Conservation (phyloP, 2,113 vertebrate species). For the Tenrec ecaudatus region DNA sequence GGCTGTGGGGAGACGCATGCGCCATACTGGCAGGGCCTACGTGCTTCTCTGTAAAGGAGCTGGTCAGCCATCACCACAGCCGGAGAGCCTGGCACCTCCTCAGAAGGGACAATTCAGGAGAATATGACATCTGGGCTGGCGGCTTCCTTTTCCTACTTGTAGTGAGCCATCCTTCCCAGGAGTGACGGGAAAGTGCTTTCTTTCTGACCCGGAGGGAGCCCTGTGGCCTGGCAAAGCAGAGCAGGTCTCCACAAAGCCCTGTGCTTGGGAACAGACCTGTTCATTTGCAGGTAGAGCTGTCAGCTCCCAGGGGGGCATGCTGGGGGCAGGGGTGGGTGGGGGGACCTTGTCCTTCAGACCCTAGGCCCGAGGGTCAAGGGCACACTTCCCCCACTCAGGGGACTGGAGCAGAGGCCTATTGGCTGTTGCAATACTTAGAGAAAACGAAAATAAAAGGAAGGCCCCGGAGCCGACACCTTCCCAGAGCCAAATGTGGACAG, state of each 20-base stretch:
- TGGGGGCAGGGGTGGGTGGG: background rate
- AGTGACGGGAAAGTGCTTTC: constrained; percentile 3
- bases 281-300: background rate
- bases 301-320: background rate
- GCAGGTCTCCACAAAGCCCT: background rate
- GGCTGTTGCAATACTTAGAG: constrained; percentile 53
- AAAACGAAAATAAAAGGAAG: constrained; percentile 64
- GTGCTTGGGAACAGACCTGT: constrained; percentile 27
- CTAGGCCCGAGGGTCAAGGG: constrained; percentile 13
- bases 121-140: constrained; percentile 1
- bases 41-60: background rate
- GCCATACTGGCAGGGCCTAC: background rate
- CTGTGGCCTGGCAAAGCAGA: background rate
- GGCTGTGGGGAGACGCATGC: background rate
- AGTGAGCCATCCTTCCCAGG: background rate
- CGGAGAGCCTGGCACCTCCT: background rate
- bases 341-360: background rate
- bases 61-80: background rate
- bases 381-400: background rate
- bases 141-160: background rate
- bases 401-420: constrained; percentile 1
- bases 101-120: constrained; percentile 9
- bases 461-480: background rate
- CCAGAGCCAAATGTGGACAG: constrained; percentile 28
- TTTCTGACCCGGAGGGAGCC: background rate